Evolutionary conservation across 1,140 invertebrate genomes (phyloP).

Genomic region (Hylyphantes graminicola): DNA sequence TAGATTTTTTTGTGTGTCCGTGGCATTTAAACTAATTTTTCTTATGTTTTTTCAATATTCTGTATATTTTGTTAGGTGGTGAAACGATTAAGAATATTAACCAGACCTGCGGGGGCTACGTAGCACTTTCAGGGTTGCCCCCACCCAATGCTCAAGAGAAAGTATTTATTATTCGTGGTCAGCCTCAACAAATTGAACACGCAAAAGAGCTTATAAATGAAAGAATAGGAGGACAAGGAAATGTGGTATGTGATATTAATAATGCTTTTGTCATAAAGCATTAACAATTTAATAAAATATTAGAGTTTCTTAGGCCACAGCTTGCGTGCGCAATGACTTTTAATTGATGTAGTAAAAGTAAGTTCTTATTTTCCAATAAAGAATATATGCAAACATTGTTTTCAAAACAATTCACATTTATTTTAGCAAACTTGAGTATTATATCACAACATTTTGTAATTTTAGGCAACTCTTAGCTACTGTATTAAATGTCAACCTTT

Average conservation of each 20-base stretch:
- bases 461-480: too few relatives aligned
- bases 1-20: too few relatives aligned
- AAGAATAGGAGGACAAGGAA: constrained; percentile 81
- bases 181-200: constrained; percentile 91
- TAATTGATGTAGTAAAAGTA: too few relatives aligned
- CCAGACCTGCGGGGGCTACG: constrained; percentile 69
- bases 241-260: constrained; percentile 23
- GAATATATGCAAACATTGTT: too few relatives aligned
- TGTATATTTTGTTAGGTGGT: constrained; percentile 67
- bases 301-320: too few relatives aligned
- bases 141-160: constrained; percentile 83
- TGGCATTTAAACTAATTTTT: not conserved
- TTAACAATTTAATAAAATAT: not conserved
- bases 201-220: constrained; percentile 95
- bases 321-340: too few relatives aligned
- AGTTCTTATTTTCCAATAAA: too few relatives aligned
- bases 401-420: too few relatives aligned
- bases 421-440: too few relatives aligned
- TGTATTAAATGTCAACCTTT: too few relatives aligned
- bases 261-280: not conserved
- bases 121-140: constrained; percentile 69
- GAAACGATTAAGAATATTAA: constrained; percentile 70
- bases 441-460: too few relatives aligned
- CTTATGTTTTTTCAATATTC: constrained; percentile 9
- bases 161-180: constrained; percentile 84